Evolutionary conservation across 2,888 invertebrate species (phyloP).

Genomic region (Pyrrhia umbra): DNA sequence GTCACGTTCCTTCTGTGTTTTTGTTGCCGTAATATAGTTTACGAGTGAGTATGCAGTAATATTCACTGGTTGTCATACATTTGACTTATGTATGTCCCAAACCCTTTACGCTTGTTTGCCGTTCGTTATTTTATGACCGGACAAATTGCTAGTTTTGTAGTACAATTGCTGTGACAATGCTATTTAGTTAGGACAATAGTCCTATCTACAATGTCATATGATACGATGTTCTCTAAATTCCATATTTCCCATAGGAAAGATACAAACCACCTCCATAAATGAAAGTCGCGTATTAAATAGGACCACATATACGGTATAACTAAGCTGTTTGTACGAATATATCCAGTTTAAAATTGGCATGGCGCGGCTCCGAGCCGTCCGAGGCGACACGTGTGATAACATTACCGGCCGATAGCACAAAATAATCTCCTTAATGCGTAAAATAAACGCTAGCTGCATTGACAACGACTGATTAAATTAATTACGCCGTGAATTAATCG

Average conservation of each 20-base stretch:
- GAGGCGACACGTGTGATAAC: slow-evolving; percentile 70
- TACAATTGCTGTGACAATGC: too few relatives aligned
- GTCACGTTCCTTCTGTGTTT: slow-evolving; percentile 53
- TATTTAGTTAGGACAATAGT: too few relatives aligned
- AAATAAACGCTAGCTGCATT: slow-evolving; percentile 72
- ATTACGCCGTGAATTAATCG: slow-evolving; percentile 65
- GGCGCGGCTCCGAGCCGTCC: slow-evolving; percentile 33
- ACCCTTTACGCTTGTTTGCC: slow-evolving; percentile 6
- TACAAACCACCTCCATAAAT: slow-evolving; percentile 14
- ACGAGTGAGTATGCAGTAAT: slow-evolving; percentile 41
- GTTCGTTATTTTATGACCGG: slow-evolving; percentile 24
- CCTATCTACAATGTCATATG: too few relatives aligned
- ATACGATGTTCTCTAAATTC: too few relatives aligned
- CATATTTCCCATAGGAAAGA: neutral
- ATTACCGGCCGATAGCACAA: slow-evolving; percentile 69
- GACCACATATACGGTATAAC: slow-evolving; percentile 2
- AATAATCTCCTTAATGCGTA: slow-evolving; percentile 71
- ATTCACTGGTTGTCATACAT: slow-evolving; percentile 38
- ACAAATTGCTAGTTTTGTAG: slow-evolving; percentile 13
- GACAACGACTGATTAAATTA: slow-evolving; percentile 68
- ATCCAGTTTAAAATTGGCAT: slow-evolving; percentile 53
- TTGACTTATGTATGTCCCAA: slow-evolving; percentile 25
- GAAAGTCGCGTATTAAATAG: slow-evolving; percentile 1
- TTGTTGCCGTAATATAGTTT: slow-evolving; percentile 40
- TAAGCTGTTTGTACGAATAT: slow-evolving; percentile 30